These are phyloP conservation scores for Pseudochirops corinnae DNA, from an alignment of 2,797 vertebrate species.

Conservation along the genomic window DNA sequence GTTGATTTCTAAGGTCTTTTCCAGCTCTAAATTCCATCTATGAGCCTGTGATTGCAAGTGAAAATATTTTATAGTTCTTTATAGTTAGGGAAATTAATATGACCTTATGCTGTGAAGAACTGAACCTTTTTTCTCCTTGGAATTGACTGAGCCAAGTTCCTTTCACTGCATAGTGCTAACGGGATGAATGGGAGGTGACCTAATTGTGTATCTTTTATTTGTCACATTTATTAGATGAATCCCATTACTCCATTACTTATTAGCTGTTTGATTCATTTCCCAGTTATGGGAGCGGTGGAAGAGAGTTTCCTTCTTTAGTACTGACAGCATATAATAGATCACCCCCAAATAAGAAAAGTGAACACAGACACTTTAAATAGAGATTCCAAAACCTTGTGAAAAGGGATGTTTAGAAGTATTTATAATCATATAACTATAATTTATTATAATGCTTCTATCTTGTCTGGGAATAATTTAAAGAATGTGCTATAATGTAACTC, in stretches of 20 bases:
- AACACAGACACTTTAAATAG: not conserved
- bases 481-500: not conserved
- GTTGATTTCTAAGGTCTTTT: not conserved
- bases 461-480: not conserved
- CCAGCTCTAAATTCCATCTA: not conserved
- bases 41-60: not conserved
- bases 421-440: not conserved
- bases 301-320: not conserved
- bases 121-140: slow-evolving; percentile 25
- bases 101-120: slow-evolving; percentile 1
- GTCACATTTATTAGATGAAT: slow-evolving; percentile 1
- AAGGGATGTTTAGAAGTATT: not conserved
- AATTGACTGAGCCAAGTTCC: not conserved
- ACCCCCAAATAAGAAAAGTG: not conserved
- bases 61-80: slow-evolving; percentile 4
- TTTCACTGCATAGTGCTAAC: not conserved
- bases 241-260: not conserved
- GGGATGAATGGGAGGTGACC: not conserved
- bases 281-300: not conserved
- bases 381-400: not conserved
- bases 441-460: not conserved
- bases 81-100: not conserved
- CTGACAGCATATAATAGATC: not conserved
- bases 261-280: slow-evolving; percentile 41
- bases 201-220: slow-evolving; percentile 13